Base-by-base conservation (phyloP, 2,888 invertebrate species). In the Drosophila limbata region DNA sequence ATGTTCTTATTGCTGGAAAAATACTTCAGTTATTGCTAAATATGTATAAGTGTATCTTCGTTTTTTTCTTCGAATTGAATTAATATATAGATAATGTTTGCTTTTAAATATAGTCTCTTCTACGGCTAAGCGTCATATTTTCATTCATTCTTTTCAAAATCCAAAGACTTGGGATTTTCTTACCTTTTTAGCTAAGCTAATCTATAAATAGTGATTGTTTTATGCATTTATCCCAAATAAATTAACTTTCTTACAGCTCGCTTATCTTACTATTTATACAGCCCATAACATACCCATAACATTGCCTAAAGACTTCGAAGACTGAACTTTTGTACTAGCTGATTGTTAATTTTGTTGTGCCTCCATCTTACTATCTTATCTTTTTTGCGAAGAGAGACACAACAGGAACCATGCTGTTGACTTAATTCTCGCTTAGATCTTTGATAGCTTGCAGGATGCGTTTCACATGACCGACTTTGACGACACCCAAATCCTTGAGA, bases 381-480 rank as follows among this genome's bases (percentile, higher is more conserved):
- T 5, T 31, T 3, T n/a, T 47, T 4, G 1, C 8, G 15, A 42
- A 31, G 28, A 21, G 28, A 35, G 35, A 13, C 51, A 40, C 40
- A 72, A 63, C 62, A 71, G 72, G 71, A 72, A 79, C 73, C 52
- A 66, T 67, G 51, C 55, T 44, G 44, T 37, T 55, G 59, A 47
- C 65, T 88, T 91, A 93, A 72, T 91, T 92, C 64, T 91, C 91
- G 48, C 89, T 89, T 45, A 97, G 93, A 92, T 98, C 98, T 93
- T 97, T 97, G 73, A 98, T 97, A 21, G 97, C 98, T 92, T 98
- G 97, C 76, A 98, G 95, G 80, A 99, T 97, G 89, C 99, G 95
- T 93, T 99, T 99, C 33, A 98, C 96, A 92, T 99, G 99, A 0
- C 99, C 99, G 55, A 99, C 97, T 93, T 99, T 99, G 10, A 96